Conservation (phyloP, 2,888 invertebrate species). For the Eurois occulta region DNA sequence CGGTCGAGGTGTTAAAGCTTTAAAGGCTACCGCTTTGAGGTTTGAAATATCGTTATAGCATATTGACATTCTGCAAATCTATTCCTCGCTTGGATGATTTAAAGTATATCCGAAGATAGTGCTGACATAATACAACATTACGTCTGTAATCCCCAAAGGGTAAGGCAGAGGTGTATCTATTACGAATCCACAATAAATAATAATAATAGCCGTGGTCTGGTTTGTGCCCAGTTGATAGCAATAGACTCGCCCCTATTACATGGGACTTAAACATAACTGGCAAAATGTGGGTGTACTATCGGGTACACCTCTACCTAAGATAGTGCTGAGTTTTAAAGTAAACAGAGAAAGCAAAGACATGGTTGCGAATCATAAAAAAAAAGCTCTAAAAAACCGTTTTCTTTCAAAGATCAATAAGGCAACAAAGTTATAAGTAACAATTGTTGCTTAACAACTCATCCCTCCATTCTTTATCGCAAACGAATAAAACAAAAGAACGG, state of each 20-base stretch:
- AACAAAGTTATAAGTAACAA: conserved; percentile 45
- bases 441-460: conserved; percentile 51
- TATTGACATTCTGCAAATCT: conserved; percentile 45
- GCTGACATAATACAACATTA: not conserved
- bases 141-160: no score
- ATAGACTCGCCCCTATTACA: no score
- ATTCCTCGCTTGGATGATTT: conserved; percentile 22
- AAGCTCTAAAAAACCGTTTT: conserved; percentile 4
- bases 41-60: conserved; percentile 56
- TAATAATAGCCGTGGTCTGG: no score
- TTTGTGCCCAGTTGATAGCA: no score
- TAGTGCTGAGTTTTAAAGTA: not conserved
- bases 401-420: conserved; percentile 23
- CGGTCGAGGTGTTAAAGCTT: conserved; percentile 51
- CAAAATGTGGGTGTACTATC: no score
- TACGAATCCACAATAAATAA: no score
- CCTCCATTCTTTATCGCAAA: conserved; percentile 48
- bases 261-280: no score
- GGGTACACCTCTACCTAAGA: no score
- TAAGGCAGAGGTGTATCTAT: no score
- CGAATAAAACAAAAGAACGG: conserved; percentile 63
- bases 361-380: not conserved
- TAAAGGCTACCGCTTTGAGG: conserved; percentile 48
- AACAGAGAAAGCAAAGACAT: not conserved
- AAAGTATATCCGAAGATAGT: not conserved